phyloP scores from a whole-genome alignment of 2,113 vertebrate species.

The Odontesthes bonariensis region DNA sequence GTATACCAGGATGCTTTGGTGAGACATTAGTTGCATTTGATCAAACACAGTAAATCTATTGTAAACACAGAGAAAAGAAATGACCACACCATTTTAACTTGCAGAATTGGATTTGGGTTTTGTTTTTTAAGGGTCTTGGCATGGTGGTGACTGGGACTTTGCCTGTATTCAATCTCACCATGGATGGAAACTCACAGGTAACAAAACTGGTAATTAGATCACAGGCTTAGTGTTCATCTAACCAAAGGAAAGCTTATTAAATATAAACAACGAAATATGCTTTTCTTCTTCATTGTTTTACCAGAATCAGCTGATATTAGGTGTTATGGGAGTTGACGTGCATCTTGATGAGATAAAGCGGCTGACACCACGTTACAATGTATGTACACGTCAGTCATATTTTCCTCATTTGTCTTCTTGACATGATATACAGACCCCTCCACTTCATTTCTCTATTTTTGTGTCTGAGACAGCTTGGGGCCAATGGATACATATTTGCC shows the following conservation, averaged over 20 bases:
- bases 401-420: neutral
- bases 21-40: constrained; percentile 42
- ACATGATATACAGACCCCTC: neutral
- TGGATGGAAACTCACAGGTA: constrained; percentile 92
- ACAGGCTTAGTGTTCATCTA: neutral
- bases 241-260: too few species aligned
- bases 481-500: constrained; percentile 98
- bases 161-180: constrained; percentile 97
- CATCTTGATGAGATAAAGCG: constrained; percentile 97
- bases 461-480: constrained; percentile 82
- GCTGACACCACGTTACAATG: constrained; percentile 94
- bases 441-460: neutral
- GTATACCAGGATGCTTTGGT: constrained; percentile 99
- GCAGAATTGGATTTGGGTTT: neutral
- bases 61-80: neutral
- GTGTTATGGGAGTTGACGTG: constrained; percentile 97
- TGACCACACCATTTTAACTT: neutral
- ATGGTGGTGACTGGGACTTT: constrained; percentile 96
- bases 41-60: constrained; percentile 14
- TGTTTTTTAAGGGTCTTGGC: constrained; percentile 90
- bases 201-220: constrained; percentile 20
- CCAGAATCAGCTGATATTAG: constrained; percentile 98
- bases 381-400: constrained; percentile 72
- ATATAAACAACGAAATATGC: neutral
- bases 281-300: neutral